phyloP scores from a whole-genome alignment of 2,113 vertebrate species.

The Procavia capensis region DNA sequence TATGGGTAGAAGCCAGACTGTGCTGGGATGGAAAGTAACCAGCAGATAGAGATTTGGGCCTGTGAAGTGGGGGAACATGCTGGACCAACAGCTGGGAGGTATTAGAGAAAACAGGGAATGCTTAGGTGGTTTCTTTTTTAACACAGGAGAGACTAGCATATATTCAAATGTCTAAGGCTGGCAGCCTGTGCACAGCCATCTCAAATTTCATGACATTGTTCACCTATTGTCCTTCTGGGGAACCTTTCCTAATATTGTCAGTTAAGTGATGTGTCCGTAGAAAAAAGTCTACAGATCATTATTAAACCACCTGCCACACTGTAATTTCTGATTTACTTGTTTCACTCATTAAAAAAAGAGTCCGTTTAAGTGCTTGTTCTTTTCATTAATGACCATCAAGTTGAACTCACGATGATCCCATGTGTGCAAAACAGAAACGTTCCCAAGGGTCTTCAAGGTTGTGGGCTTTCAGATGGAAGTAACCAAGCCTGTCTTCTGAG shows the following conservation, averaged over 20 bases:
- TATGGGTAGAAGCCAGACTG: constrained; percentile 13
- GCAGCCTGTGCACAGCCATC: background rate
- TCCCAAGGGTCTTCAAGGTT: background rate
- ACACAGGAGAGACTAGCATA: background rate
- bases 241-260: background rate
- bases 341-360: background rate
- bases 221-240: background rate
- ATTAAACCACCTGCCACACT: background rate
- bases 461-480: background rate
- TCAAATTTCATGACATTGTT: background rate
- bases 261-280: background rate
- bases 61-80: background rate
- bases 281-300: background rate
- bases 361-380: background rate
- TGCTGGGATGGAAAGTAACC: background rate
- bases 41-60: background rate
- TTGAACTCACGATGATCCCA: background rate
- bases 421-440: background rate
- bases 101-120: background rate
- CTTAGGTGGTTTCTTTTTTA: background rate
- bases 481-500: background rate
- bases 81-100: constrained; percentile 27
- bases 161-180: background rate
- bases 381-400: background rate
- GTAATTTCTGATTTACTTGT: background rate